Evolutionary conservation across 1,140 invertebrate genomes (phyloP), one percentile per base, ranked within the genome.

Genomic region (Elysia chlorotica): DNA sequence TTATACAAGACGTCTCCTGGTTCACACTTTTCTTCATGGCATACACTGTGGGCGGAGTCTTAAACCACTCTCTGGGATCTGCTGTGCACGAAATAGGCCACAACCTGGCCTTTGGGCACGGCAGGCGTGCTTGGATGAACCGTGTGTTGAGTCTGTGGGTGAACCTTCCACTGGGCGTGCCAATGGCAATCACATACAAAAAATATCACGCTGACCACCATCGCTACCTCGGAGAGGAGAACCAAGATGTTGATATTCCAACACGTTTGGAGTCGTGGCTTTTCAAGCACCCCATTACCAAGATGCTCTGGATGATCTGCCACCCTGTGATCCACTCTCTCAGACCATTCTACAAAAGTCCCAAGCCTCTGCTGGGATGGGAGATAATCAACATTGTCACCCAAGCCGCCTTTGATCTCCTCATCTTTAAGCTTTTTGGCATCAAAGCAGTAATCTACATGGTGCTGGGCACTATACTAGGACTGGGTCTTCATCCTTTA

Each of bases 401-500:
- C 75, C 96, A 99, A 87, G 79, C 99, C 31, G 88, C 89, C 65
- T 98, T 97, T 84, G 92, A 98, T 88, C 89, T 88, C 5, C 53
- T 93, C 21, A 90, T 99, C 4, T 91, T 92, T 72, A 92, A 95
- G 75, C 91, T 91, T 54, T 93, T 94, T 78, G 96, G 95, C 92
- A 87, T 92, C 87, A 90, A 85, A 68, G 74, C 95, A 0, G 78
- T 99, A 19, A 89, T 92, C 0, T 99, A 99, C 87, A 89, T 99
- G 61, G 80, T 97, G 17, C 87, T 91, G 35, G 96, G 97, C 17
- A 95, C 95, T 21, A 79, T 98, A 6, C 88, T 99, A 87, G 95
- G 95, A 0, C 96, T 99, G 93, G 98, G 98, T 0, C 74, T 98
- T 4, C 98, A 99, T 91, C 98, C 98, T 4, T 94, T 99, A 6